These are phyloP conservation scores for Drosophila sp. DNA, from an alignment of 1,140 invertebrate species.

Conservation along the genomic window DNA sequence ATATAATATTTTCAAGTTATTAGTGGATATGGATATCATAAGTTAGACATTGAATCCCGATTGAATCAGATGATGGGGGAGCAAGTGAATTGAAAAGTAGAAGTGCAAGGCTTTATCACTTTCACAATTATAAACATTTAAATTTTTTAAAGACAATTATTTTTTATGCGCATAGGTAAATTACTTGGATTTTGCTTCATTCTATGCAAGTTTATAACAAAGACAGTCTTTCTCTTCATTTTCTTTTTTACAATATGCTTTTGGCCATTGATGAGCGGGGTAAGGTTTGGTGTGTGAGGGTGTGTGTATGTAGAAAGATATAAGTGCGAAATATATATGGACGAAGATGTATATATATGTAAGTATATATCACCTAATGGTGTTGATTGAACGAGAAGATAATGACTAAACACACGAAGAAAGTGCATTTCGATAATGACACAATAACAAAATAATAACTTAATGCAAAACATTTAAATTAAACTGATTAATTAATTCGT, in stretches of 20 bases:
- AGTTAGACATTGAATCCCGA: not conserved
- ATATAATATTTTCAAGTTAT: not conserved
- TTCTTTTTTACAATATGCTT: constrained; percentile 41
- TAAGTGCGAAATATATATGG: constrained; percentile 22
- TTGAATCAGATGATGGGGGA: not conserved
- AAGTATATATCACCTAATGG: constrained; percentile 2
- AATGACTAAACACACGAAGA: constrained; percentile 55
- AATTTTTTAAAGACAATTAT: constrained; percentile 16
- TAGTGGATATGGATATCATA: not conserved
- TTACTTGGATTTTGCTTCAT: constrained; percentile 29
- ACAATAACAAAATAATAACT: constrained; percentile 60
- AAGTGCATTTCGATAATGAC: constrained; percentile 36
- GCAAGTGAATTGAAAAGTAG: not conserved
- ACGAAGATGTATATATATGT: constrained; percentile 15
- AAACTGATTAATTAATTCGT: constrained; percentile 64
- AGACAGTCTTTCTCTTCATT: constrained; percentile 68
- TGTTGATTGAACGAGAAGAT: constrained; percentile 42
- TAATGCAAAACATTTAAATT: constrained; percentile 52
- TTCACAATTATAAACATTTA: constrained; percentile 37
- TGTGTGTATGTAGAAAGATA: constrained; percentile 51
- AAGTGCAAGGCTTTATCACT: not conserved
- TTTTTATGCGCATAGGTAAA: not conserved
- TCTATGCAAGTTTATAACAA: constrained; percentile 63
- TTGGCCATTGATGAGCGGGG: constrained; percentile 67
- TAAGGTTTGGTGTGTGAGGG: constrained; percentile 43